phyloP scores from a whole-genome alignment of 2,888 invertebrate species.

The Macrophya annulata region DNA sequence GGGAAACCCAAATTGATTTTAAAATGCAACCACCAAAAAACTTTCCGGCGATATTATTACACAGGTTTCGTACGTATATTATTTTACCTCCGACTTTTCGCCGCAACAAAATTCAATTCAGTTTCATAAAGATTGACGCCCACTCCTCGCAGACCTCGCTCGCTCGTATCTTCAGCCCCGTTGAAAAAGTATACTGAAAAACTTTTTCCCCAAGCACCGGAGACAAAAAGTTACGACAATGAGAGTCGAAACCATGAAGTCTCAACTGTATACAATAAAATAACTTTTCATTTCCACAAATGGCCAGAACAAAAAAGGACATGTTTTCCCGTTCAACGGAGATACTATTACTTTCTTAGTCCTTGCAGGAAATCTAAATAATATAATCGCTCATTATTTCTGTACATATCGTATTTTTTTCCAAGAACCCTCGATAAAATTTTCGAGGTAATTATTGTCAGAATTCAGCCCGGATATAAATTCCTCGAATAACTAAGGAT shows the following conservation, averaged over 20 bases:
- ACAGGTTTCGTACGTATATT: not conserved
- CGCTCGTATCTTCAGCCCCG: not conserved
- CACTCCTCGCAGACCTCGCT: conserved; percentile 6
- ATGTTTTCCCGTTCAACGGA: not conserved
- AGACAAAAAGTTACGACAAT: conserved; percentile 31
- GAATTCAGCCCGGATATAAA: conserved; percentile 1
- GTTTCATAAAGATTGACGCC: conserved; percentile 35
- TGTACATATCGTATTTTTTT: not conserved
- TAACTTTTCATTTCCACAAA: not conserved
- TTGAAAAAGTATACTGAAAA: not conserved
- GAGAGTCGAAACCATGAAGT: conserved; percentile 24
- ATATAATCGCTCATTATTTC: conserved; percentile 3
- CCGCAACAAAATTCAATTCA: conserved; percentile 14
- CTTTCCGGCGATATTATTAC: conserved; percentile 5
- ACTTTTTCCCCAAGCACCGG: not conserved
- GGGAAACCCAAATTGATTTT: conserved; percentile 76
- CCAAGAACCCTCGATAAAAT: not conserved
- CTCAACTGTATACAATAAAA: conserved; percentile 9
- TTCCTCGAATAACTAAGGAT: conserved; percentile 1
- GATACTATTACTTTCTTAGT: not conserved
- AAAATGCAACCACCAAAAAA: conserved; percentile 69
- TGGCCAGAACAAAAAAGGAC: not conserved
- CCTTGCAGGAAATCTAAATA: not conserved
- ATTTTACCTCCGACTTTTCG: conserved; percentile 27
- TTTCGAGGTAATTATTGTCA: not conserved